Conservation (phyloP, 2,797 vertebrate genomes). For the Choloepus didactylus region DNA sequence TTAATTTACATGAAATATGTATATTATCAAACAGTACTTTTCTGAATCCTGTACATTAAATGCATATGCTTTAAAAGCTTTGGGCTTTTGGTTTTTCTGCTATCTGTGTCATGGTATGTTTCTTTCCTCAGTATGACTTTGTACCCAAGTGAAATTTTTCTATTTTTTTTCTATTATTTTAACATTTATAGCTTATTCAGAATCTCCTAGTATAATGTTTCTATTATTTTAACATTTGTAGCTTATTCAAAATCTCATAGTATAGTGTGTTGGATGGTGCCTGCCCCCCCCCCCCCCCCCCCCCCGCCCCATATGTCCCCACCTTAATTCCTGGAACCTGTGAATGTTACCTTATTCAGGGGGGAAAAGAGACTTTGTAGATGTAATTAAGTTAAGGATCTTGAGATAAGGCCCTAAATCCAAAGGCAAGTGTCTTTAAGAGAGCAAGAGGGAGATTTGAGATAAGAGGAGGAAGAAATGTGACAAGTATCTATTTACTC, state of each 20-base stretch:
- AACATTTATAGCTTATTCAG: constrained; percentile 15
- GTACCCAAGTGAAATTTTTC: not conserved
- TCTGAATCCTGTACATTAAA: constrained; percentile 33
- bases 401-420: not conserved
- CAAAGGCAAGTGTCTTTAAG: not conserved
- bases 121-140: constrained; percentile 45
- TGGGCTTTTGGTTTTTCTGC: not conserved
- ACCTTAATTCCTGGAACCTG: not conserved
- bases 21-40: constrained; percentile 15
- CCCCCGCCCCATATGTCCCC: not conserved
- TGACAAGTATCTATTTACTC: not conserved
- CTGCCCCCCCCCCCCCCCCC: not conserved
- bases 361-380: not conserved
- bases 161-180: not conserved
- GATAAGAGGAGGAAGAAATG: not conserved
- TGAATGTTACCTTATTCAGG: constrained; percentile 1
- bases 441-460: not conserved
- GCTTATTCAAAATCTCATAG: constrained; percentile 20
- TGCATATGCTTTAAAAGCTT: constrained; percentile 16
- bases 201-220: not conserved
- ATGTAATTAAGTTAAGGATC: not conserved
- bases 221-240: not conserved
- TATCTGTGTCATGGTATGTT: not conserved
- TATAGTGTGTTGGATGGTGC: not conserved
- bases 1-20: constrained; percentile 22